phyloP scores from a whole-genome alignment of 1,140 invertebrate genomes.

The Aphelenchoides besseyi region DNA sequence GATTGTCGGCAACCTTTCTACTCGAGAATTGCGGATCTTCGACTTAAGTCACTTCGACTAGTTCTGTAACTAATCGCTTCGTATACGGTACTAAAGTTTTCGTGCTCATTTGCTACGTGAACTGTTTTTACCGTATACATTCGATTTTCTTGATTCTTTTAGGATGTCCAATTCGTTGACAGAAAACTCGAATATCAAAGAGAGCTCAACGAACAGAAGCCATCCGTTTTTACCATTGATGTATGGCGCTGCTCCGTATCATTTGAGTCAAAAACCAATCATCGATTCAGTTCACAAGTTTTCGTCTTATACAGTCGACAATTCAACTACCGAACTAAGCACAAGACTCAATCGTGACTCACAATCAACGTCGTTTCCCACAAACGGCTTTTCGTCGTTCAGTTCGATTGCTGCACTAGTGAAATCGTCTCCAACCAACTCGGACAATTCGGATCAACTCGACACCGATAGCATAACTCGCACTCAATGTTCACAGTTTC shows the following conservation, averaged over 20 bases:
- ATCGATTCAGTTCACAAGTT: background rate
- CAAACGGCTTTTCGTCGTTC: background rate
- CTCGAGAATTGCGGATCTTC: background rate
- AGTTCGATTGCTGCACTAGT: background rate
- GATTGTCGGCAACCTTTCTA: background rate
- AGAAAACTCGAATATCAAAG: background rate
- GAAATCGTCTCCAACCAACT: background rate
- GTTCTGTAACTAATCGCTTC: background rate
- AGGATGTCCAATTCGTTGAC: background rate
- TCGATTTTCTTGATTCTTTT: background rate
- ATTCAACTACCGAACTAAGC: too few species aligned
- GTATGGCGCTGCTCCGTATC: background rate
- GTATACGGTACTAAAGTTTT: background rate
- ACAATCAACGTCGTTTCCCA: too few species aligned
- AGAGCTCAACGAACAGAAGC: background rate
- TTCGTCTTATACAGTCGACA: too few species aligned
- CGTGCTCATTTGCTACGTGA: background rate
- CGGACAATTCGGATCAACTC: background rate
- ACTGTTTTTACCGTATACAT: background rate
- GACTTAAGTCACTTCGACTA: background rate
- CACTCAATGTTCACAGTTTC: constrained; percentile 8
- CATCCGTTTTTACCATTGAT: background rate
- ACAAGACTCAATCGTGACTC: too few species aligned
- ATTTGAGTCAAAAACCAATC: background rate
- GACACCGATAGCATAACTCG: background rate